Evolutionary conservation across 2,797 vertebrate species (phyloP).

Genomic region (Bryconaethiops microstoma): DNA sequence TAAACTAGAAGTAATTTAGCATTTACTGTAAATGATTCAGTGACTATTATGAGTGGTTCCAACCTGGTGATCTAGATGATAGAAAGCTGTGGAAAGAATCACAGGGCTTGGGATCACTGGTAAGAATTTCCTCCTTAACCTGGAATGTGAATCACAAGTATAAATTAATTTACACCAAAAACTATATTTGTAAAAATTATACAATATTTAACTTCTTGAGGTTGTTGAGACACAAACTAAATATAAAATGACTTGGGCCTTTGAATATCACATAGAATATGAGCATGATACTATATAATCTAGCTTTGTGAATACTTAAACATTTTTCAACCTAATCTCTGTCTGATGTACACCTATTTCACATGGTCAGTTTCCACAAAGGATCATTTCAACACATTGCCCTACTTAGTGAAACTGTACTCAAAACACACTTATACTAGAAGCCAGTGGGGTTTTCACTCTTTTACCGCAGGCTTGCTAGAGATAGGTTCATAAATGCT

Average conservation of each 20-base stretch:
- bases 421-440: not conserved
- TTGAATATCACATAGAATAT: not conserved
- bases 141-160: slow-evolving; percentile 23
- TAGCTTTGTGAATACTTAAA: not conserved
- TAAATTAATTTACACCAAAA: not conserved
- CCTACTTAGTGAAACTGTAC: not conserved
- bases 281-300: not conserved
- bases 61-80: slow-evolving; percentile 39
- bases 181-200: not conserved
- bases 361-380: not conserved
- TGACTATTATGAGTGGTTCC: not conserved
- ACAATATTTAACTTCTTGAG: not conserved
- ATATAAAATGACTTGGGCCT: not conserved
- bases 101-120: slow-evolving; percentile 54
- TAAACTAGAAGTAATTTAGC: no score
- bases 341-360: not conserved
- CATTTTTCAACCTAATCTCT: no score
- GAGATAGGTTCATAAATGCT: not conserved
- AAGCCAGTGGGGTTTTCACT: not conserved
- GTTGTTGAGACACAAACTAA: not conserved
- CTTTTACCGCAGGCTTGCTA: not conserved
- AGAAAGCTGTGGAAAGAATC: slow-evolving; percentile 27
- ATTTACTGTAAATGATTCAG: no score
- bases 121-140: slow-evolving; percentile 47
- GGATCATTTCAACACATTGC: not conserved